These are phyloP conservation scores for Xiphophorus birchmanni DNA, from an alignment of 2,797 vertebrate species.

Conservation along the genomic window DNA sequence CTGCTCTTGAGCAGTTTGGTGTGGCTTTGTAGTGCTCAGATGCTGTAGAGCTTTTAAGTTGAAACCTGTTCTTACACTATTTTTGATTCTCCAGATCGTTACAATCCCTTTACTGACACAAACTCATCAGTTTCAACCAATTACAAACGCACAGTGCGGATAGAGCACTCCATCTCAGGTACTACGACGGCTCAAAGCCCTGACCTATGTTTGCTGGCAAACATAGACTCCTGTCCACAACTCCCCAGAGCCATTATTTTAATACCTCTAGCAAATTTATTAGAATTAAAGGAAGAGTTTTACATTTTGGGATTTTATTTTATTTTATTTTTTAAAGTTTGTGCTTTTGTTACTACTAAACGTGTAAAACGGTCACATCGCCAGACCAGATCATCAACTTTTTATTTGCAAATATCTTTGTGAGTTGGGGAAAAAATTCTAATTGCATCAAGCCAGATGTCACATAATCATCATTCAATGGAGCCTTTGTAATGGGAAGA, in stretches of 20 bases:
- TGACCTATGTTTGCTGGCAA: conserved; percentile 81
- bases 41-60: conserved; percentile 62
- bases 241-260: conserved; percentile 44
- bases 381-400: neutral
- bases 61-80: conserved; percentile 78
- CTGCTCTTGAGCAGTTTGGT: conserved; percentile 42
- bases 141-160: conserved; percentile 88
- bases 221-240: conserved; percentile 71
- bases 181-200: conserved; percentile 85
- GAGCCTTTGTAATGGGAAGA: neutral
- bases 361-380: neutral
- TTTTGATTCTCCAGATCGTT: conserved; percentile 90
- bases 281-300: conserved; percentile 29
- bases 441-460: neutral
- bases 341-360: neutral
- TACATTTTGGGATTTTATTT: conserved; percentile 36
- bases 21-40: conserved; percentile 51
- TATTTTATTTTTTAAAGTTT: neutral
- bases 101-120: conserved; percentile 91
- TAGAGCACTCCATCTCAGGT: conserved; percentile 90
- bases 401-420: neutral
- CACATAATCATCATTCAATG: neutral
- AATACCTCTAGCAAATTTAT: conserved; percentile 29
- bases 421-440: neutral
- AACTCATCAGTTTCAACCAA: conserved; percentile 88